phyloP scores from a whole-genome alignment of 2,888 invertebrate species.

The Meteorus colon region DNA sequence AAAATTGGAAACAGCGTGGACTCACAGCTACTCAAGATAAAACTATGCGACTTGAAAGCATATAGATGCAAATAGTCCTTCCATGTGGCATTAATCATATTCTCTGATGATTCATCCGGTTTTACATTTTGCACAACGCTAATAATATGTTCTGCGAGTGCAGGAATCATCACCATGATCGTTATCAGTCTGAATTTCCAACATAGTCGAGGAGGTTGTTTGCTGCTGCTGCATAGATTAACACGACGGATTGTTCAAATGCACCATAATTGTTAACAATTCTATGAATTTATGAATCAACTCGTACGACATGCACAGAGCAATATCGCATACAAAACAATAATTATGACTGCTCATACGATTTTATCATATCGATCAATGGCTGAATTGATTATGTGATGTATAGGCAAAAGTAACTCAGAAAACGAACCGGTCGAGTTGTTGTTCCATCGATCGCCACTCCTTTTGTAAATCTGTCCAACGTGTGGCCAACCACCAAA shows the following conservation, averaged over 20 bases:
- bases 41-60: slow-evolving; percentile 62
- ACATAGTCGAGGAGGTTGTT: slow-evolving; percentile 58
- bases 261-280: not conserved
- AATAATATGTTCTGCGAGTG: slow-evolving; percentile 66
- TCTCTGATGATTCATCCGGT: slow-evolving; percentile 48
- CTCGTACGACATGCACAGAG: not conserved
- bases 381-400: not conserved
- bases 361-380: not conserved
- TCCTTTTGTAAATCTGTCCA: slow-evolving; percentile 67
- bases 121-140: slow-evolving; percentile 62
- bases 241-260: not conserved
- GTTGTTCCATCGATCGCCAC: slow-evolving; percentile 67
- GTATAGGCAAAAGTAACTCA: not conserved
- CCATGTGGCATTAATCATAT: slow-evolving; percentile 55
- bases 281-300: slow-evolving; percentile 15
- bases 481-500: slow-evolving; percentile 65
- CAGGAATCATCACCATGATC: slow-evolving; percentile 57
- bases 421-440: slow-evolving; percentile 62
- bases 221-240: slow-evolving; percentile 55
- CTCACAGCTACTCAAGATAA: slow-evolving; percentile 64
- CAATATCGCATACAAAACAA: not conserved
- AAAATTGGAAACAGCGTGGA: not conserved
- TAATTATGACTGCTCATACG: not conserved
- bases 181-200: slow-evolving; percentile 63
- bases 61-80: slow-evolving; percentile 61